Conservation (phyloP, 2,888 invertebrate species). For the Drosophila bunnanda region DNA sequence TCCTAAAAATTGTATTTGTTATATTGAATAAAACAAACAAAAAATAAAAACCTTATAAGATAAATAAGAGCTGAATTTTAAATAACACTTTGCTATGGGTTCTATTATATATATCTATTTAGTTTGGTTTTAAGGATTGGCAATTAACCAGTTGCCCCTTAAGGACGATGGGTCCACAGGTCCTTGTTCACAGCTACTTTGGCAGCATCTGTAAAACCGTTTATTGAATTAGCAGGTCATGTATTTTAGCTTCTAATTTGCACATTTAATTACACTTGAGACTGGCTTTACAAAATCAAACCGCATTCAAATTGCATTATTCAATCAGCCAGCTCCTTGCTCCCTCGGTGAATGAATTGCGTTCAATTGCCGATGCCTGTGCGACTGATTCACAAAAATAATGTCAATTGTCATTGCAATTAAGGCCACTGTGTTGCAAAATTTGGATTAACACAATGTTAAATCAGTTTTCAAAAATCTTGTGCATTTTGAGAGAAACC, state of each 20-base stretch:
- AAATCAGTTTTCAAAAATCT: too few species aligned
- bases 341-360: slow-evolving; percentile 10
- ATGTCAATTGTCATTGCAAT: slow-evolving; percentile 56
- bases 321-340: slow-evolving; percentile 57
- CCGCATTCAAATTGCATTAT: slow-evolving; percentile 73
- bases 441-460: slow-evolving; percentile 55
- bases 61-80: too few species aligned
- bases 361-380: slow-evolving; percentile 14
- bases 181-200: slow-evolving; percentile 9
- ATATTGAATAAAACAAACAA: too few species aligned
- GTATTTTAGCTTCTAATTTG: slow-evolving; percentile 47
- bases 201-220: slow-evolving; percentile 28
- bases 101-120: background rate
- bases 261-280: slow-evolving; percentile 71
- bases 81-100: background rate
- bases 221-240: slow-evolving; percentile 55
- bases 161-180: background rate
- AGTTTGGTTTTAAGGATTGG: background rate
- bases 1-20: background rate
- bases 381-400: slow-evolving; percentile 28
- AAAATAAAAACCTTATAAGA: background rate
- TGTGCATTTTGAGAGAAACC: too few species aligned
- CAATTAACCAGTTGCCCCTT: background rate
- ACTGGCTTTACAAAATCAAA: slow-evolving; percentile 69
- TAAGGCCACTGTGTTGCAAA: slow-evolving; percentile 47